Percentiles rank a stretch among this genome's conserved stretches.
These are phyloP conservation scores for Prinia subflava DNA, from an alignment of 2,113 vertebrate genomes.

Conservation along the genomic window DNA sequence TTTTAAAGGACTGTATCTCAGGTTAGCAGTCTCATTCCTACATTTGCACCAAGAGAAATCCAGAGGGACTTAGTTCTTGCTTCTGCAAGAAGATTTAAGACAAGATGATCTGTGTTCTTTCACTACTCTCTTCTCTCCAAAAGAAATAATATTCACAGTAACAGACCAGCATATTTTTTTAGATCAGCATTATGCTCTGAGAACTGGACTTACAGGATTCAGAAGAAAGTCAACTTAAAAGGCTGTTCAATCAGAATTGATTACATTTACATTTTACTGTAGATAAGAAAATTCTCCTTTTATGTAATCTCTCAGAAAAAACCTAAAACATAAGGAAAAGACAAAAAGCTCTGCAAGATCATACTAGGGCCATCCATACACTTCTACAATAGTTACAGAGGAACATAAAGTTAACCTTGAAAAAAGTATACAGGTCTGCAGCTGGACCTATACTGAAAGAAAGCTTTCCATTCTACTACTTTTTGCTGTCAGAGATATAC, in stretches of 20 bases:
- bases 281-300: not conserved
- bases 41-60: not conserved
- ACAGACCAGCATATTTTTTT: not conserved
- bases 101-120: not conserved
- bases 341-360: not conserved
- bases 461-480: not conserved
- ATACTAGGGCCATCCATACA: not conserved
- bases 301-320: not conserved
- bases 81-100: not conserved
- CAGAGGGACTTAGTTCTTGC: not conserved
- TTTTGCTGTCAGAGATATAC: not conserved
- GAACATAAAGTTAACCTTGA: not conserved
- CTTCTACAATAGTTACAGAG: not conserved
- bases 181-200: not conserved
- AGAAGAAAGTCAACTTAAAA: not conserved
- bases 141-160: not conserved
- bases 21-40: not conserved
- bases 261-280: constrained; percentile 8
- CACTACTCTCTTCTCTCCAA: not conserved
- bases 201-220: not conserved
- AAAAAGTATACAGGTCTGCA: not conserved
- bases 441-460: not conserved
- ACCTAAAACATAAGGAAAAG: not conserved
- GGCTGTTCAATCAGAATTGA: constrained; percentile 3
- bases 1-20: not conserved